Evolutionary conservation across 2,797 vertebrate genomes (phyloP), one percentile per base, ranked within the genome.

Genomic region (Aulostomus chinensis): DNA sequence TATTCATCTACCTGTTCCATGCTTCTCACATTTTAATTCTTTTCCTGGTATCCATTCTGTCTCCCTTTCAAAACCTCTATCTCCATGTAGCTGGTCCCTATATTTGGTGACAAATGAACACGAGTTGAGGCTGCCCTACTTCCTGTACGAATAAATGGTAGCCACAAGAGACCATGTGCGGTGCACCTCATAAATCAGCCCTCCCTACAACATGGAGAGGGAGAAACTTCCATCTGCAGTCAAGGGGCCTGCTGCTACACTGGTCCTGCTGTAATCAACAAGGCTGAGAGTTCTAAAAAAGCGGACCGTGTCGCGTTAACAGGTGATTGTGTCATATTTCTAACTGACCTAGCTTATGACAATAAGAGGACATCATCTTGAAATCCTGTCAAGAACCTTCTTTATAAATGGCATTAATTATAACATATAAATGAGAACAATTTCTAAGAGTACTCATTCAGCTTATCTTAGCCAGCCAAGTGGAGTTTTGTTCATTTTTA

Each of bases 111-210:
- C 78, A 80, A 83, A 84, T 68, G 75, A 62, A 51, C 39, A 71
- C 2, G 25, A 52, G 17, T 62, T 11, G 74, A 71, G 39, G 47
- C 46, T 85, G 85, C 52, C 74, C 82, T 84, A 75, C 73, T 90
- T 92, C 83, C 65, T 85, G 67, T 57, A 33, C 17, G 56, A 76
- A 68, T 58, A 74, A 69, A 80, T 52, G 58, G 80, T 81, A 81
- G 67, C 73, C 73, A 82, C 49, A 68, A 70, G 65, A 91, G 74
- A 86, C 40, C 66, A 63, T 30, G 58, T 42, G 62, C 53, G 53
- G 71, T 22, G 39, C 59, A 66, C 55, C 78, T 88, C 83, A 86
- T 91, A 91, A 91, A 92, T 89, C 81, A 86, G 73, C 20, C 67
- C 69, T 70, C n/a, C 66, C 71, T 71, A 58, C 67, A 88, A 79